phyloP scores from a whole-genome alignment of 1,140 invertebrate species.

The Pogonomyrmex californicus region DNA sequence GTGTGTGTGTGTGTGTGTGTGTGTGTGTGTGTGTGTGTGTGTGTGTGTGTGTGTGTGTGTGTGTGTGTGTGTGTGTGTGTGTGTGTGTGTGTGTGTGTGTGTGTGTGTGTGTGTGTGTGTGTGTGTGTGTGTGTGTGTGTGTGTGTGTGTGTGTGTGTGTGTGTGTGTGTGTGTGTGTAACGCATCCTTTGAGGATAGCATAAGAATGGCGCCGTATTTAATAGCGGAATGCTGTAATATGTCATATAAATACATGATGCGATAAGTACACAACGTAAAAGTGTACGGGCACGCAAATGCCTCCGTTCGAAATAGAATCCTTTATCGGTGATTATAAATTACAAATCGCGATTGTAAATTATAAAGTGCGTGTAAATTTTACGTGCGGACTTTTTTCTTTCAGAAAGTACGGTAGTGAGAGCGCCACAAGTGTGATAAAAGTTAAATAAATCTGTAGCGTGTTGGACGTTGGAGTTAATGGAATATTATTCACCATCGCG shows the following conservation, averaged over 20 bases:
- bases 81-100: no score
- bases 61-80: no score
- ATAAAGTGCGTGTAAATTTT: background rate
- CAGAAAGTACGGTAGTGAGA: background rate
- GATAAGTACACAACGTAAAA: background rate
- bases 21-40: fast-evolving
- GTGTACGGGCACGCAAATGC: background rate
- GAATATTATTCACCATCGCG: background rate
- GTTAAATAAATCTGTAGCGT: background rate
- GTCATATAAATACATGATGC: background rate
- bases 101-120: no score
- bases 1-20: no score
- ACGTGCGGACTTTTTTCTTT: background rate
- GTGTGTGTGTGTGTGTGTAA: no score
- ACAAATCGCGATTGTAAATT: background rate
- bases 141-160: fast-evolving
- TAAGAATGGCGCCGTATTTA: background rate
- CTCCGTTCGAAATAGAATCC: background rate
- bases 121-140: no score
- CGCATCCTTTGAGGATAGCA: background rate
- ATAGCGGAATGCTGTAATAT: background rate
- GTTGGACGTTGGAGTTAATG: conserved; percentile 10
- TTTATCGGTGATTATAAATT: background rate
- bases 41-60: no score
- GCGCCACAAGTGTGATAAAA: background rate